Percentiles rank a stretch among this genome's conserved stretches.
Conservation (phyloP, 2,113 vertebrate genomes). For the Polyodon spathula region DNA sequence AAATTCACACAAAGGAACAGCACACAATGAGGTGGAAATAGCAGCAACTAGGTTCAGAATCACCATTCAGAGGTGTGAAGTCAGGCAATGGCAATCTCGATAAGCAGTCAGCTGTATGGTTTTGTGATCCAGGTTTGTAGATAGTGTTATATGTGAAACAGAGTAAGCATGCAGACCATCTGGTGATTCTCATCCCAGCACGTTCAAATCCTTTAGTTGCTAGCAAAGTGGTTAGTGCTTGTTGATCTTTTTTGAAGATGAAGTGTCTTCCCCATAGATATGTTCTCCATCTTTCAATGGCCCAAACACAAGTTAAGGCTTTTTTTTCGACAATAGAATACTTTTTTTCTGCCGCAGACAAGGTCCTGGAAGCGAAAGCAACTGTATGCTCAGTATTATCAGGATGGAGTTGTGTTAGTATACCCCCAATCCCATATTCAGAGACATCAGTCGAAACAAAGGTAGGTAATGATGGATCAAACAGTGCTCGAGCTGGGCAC, state of each 20-base stretch:
- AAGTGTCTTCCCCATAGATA: background rate
- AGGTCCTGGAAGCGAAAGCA: background rate
- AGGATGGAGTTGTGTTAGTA: background rate
- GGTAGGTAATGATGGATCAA: no score
- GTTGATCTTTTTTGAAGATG: background rate
- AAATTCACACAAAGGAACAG: no score
- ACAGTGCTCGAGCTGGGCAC: no score
- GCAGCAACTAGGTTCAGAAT: no score
- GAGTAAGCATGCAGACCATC: no score
- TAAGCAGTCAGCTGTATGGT: no score
- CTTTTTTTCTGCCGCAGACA: background rate
- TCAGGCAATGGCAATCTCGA: no score
- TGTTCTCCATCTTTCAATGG: slow-evolving; percentile 3
- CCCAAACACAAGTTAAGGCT: background rate
- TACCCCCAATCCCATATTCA: background rate
- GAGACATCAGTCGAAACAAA: background rate
- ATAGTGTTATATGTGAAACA: no score
- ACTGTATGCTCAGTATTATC: background rate
- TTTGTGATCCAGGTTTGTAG: no score
- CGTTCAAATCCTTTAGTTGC: background rate
- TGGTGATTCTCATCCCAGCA: no score
- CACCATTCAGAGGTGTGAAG: no score
- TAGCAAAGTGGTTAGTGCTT: background rate
- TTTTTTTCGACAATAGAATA: background rate
- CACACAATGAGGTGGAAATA: no score